Conservation (phyloP, 2,797 vertebrate genomes). For the Leontopithecus rosalia region DNA sequence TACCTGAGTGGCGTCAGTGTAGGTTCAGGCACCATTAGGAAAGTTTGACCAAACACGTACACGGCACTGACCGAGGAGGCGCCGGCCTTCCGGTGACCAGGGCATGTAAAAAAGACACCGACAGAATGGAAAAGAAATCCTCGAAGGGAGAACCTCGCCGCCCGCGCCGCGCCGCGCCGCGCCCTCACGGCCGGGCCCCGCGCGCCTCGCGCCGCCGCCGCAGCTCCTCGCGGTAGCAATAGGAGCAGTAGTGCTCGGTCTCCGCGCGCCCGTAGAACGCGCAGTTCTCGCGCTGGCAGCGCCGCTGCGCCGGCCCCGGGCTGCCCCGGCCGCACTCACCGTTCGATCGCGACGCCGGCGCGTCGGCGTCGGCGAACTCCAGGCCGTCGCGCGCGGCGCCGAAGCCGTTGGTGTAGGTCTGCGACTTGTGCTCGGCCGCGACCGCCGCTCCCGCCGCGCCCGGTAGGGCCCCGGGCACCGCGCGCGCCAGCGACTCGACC, state of each 20-base stretch:
- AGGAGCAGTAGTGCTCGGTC: slow-evolving; percentile 98
- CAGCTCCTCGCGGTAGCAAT: slow-evolving; percentile 98
- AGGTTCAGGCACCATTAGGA: slow-evolving; percentile 90
- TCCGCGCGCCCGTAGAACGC: slow-evolving; percentile 98
- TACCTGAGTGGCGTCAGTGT: slow-evolving; percentile 91
- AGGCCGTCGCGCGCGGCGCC: slow-evolving; percentile 93
- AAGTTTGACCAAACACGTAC: slow-evolving; percentile 87
- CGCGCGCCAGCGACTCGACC: slow-evolving; percentile 91
- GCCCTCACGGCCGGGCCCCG: slow-evolving; percentile 92
- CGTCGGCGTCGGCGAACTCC: slow-evolving; percentile 95
- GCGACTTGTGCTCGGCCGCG: slow-evolving; percentile 93
- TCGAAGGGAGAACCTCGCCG: slow-evolving; percentile 67
- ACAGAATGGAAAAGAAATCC: slow-evolving; percentile 82
- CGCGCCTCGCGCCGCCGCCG: slow-evolving; percentile 96
- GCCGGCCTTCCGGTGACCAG: slow-evolving; percentile 85
- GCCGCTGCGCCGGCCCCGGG: slow-evolving; percentile 92
- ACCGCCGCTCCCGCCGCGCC: not conserved
- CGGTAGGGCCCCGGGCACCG: slow-evolving; percentile 58
- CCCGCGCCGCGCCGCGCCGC: slow-evolving; percentile 40
- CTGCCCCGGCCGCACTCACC: slow-evolving; percentile 92
- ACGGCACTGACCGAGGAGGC: slow-evolving; percentile 86
- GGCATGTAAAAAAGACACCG: slow-evolving; percentile 85
- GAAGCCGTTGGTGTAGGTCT: slow-evolving; percentile 97
- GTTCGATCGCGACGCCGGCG: slow-evolving; percentile 91
- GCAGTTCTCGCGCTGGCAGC: slow-evolving; percentile 97